phyloP scores from a whole-genome alignment of 2,113 vertebrate species.

The Dromaius novaehollandiae region DNA sequence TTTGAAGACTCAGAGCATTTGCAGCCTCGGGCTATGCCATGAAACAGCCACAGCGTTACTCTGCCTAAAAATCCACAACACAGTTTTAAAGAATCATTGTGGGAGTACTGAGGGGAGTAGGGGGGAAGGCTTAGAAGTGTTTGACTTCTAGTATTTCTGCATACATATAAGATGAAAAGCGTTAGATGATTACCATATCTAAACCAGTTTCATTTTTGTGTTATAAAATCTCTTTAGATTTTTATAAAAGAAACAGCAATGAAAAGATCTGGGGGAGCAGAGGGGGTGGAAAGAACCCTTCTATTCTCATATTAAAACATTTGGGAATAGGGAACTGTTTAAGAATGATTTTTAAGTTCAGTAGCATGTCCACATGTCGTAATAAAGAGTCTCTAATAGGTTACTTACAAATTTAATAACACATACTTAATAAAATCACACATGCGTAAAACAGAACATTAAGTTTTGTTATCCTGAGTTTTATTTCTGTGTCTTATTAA shows the following conservation, averaged over 20 bases:
- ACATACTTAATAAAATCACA: neutral
- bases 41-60: conserved; percentile 46
- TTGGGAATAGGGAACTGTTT: neutral
- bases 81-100: conserved; percentile 55
- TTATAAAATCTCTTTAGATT: conserved; percentile 61
- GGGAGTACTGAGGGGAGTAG: conserved; percentile 38
- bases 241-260: conserved; percentile 38
- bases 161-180: conserved; percentile 65
- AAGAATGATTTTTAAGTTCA: conserved; percentile 27
- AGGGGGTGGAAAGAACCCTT: neutral
- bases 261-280: conserved; percentile 1
- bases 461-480: neutral
- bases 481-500: neutral
- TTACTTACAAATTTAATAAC: neutral
- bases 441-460: neutral
- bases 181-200: conserved; percentile 73
- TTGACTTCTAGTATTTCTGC: conserved; percentile 70
- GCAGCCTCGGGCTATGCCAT: conserved; percentile 72
- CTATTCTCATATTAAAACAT: neutral
- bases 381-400: neutral
- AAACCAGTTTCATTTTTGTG: conserved; percentile 53
- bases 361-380: neutral
- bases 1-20: conserved; percentile 68
- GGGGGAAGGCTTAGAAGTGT: conserved; percentile 45
- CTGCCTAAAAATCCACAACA: conserved; percentile 64